These are phyloP conservation scores for Myathropa florea DNA, from an alignment of 2,888 invertebrate species.

Conservation along the genomic window DNA sequence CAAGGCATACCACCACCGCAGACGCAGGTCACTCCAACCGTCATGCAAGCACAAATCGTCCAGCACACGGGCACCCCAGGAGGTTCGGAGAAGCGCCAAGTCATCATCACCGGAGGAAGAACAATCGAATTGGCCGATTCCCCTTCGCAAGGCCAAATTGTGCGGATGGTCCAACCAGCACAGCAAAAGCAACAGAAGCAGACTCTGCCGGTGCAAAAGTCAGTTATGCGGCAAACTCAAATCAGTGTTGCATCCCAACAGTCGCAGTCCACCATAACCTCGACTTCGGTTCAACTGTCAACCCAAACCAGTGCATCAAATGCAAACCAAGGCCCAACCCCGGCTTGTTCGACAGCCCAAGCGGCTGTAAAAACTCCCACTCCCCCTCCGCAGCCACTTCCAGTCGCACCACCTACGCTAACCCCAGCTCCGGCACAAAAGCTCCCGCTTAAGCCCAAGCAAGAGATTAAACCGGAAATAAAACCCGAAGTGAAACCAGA, in stretches of 20 bases:
- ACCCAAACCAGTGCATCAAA: conserved; percentile 24
- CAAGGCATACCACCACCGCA: conserved; percentile 80
- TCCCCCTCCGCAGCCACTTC: conserved; percentile 42
- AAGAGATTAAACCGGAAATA: conserved; percentile 25
- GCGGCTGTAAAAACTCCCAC: conserved; percentile 42
- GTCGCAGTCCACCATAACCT: conserved; percentile 52
- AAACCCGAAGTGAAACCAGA: conserved; percentile 50
- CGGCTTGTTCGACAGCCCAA: conserved; percentile 20
- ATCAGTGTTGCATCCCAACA: conserved; percentile 33
- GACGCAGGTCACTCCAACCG: conserved; percentile 83
- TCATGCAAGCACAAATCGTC: conserved; percentile 74
- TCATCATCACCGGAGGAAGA: conserved; percentile 75
- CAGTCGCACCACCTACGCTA: conserved; percentile 24
- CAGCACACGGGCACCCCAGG: conserved; percentile 79
- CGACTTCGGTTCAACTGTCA: conserved; percentile 71
- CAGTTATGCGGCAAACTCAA: conserved; percentile 30
- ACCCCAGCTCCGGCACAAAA: conserved; percentile 31
- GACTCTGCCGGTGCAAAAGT: conserved; percentile 74
- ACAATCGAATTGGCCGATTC: conserved; percentile 75
- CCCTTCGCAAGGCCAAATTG: conserved; percentile 77
- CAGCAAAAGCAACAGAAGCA: conserved; percentile 74
- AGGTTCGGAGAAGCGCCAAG: conserved; percentile 76
- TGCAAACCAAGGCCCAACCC: background rate
- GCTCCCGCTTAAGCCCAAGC: conserved; percentile 24
- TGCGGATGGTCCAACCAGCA: conserved; percentile 76